Conservation (phyloP, 1,140 invertebrate genomes). For the Drosophila fuyamai region DNA sequence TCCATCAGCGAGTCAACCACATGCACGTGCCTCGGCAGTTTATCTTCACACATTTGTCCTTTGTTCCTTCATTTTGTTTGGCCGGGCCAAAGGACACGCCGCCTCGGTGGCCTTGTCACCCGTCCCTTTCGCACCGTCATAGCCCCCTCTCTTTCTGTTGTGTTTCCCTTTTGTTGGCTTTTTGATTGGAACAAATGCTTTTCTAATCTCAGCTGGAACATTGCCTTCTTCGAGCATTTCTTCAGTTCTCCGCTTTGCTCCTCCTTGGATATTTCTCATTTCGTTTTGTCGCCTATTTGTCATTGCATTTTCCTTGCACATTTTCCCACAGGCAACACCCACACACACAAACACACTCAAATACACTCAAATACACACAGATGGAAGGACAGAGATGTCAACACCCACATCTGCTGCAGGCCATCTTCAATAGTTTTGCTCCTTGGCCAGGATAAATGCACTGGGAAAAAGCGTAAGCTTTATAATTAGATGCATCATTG, state of each 20-base stretch:
- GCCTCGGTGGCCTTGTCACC: constrained; percentile 15
- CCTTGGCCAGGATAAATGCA: constrained; percentile 33
- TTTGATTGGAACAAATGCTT: constrained; percentile 80
- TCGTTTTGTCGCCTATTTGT: constrained; percentile 82
- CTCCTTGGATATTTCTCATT: constrained; percentile 70
- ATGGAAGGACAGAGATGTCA: constrained; percentile 62
- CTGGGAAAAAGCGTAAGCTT: neutral
- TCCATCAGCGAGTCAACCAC: constrained; percentile 18
- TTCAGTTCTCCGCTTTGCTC: constrained; percentile 1
- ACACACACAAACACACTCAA: neutral
- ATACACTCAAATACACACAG: neutral
- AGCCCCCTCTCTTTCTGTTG: neutral
- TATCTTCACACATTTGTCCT: constrained; percentile 72
- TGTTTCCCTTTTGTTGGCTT: constrained; percentile 58
- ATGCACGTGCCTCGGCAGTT: constrained; percentile 57
- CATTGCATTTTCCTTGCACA: constrained; percentile 70
- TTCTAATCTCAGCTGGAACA: constrained; percentile 72
- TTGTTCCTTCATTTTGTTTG: constrained; percentile 49
- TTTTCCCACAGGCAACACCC: constrained; percentile 47
- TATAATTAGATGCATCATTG: neutral
- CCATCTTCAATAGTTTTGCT: constrained; percentile 55
- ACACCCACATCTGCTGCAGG: constrained; percentile 58
- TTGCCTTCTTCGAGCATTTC: constrained; percentile 28
- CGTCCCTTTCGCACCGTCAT: neutral
- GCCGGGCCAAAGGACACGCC: constrained; percentile 37